These are phyloP conservation scores for Neoseiulus cucumeris DNA, from an alignment of 1,140 invertebrate species.

Conservation along the genomic window DNA sequence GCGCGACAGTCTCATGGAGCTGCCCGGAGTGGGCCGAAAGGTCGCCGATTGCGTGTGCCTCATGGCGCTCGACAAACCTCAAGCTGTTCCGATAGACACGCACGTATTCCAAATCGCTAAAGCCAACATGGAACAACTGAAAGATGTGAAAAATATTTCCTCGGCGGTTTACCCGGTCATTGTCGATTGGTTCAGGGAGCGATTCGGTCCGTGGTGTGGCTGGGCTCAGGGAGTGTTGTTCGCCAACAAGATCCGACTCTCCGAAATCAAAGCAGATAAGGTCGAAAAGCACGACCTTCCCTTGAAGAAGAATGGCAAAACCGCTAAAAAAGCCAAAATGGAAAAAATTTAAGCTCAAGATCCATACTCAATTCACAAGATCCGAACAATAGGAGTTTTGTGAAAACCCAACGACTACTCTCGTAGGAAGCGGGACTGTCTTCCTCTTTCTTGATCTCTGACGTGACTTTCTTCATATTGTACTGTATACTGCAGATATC, in stretches of 20 bases:
- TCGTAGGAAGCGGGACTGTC: too few relatives aligned
- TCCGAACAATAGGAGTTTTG: too few relatives aligned
- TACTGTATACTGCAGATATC: too few relatives aligned
- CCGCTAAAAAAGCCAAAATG: not conserved
- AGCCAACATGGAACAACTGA: not conserved
- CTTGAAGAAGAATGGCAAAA: not conserved
- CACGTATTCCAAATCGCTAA: slow-evolving; percentile 80
- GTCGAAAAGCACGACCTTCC: not conserved
- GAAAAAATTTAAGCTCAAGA: too few relatives aligned
- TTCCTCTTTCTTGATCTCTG: too few relatives aligned
- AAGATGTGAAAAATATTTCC: not conserved
- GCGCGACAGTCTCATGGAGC: slow-evolving; percentile 44
- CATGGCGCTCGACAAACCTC: slow-evolving; percentile 76
- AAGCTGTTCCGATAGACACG: slow-evolving; percentile 82
- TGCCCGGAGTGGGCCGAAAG: slow-evolving; percentile 54
- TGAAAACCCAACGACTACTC: too few relatives aligned
- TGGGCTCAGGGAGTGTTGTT: not conserved
- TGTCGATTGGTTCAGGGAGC: not conserved
- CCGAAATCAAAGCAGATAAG: too few relatives aligned
- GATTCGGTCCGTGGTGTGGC: not conserved
- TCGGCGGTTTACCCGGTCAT: not conserved
- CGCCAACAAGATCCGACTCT: not conserved
- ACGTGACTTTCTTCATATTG: too few relatives aligned
- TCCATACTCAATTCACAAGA: too few relatives aligned
- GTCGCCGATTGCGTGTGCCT: slow-evolving; percentile 95